Conservation (phyloP, 2,797 vertebrate genomes). For the Diplodus puntazzo region DNA sequence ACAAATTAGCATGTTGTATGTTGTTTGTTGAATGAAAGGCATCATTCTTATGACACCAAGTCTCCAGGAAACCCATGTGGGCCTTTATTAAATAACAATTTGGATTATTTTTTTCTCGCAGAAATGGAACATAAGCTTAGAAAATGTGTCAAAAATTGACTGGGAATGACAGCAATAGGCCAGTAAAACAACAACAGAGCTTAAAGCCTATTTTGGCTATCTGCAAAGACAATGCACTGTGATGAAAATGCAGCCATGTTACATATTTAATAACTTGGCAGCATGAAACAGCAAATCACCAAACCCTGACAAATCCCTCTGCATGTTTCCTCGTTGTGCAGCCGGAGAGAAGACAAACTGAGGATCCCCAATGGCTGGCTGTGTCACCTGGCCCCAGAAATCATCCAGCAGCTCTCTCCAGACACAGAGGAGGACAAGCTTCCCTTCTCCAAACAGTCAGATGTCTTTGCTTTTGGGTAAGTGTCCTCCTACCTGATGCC, state of each 20-base stretch:
- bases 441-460: conserved; percentile 98
- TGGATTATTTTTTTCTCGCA: no score
- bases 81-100: neutral
- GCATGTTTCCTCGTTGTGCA: conserved; percentile 34
- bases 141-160: conserved; percentile 18
- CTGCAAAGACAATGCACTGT: neutral
- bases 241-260: conserved; percentile 8
- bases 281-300: conserved; percentile 1
- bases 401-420: conserved; percentile 96
- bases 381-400: conserved; percentile 98
- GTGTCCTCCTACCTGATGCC: conserved; percentile 62
- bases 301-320: conserved; percentile 29
- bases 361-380: conserved; percentile 98
- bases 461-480: conserved; percentile 98
- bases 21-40: neutral
- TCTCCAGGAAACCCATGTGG: neutral
- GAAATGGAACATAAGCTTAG: neutral
- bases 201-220: neutral
- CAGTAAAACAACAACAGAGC: neutral
- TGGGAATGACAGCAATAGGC: neutral
- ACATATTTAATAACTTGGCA: neutral
- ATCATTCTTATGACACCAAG: neutral
- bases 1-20: neutral
- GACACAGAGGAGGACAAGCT: conserved; percentile 99
- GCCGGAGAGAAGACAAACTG: conserved; percentile 94